Evolutionary conservation across 1,140 invertebrate species (phyloP).

Genomic region (Watersipora subatra): DNA sequence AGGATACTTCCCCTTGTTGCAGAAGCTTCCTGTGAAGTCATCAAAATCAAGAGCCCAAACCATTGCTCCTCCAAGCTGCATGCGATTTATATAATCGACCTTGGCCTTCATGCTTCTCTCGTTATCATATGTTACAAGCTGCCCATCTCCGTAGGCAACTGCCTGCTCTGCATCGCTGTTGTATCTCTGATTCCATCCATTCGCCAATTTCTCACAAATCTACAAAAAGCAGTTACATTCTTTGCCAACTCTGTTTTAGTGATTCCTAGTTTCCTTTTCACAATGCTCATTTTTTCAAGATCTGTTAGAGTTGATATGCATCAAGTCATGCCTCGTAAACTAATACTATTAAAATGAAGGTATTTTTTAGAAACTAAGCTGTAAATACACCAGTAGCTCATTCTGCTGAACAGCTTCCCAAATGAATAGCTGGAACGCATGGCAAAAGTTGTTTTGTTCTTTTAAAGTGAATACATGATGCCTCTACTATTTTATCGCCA

Average conservation of each 20-base stretch:
- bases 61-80: conserved; percentile 83
- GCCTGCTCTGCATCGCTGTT: background rate
- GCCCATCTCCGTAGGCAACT: background rate
- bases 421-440: too few species aligned
- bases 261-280: too few species aligned
- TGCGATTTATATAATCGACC: conserved; percentile 77
- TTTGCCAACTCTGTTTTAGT: background rate
- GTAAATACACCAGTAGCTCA: too few species aligned
- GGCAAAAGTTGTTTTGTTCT: too few species aligned
- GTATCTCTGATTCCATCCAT: background rate
- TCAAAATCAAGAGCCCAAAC: conserved; percentile 95
- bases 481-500: too few species aligned
- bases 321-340: too few species aligned
- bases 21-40: conserved; percentile 68
- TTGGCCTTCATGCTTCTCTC: conserved; percentile 5
- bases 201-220: background rate
- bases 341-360: too few species aligned
- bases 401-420: too few species aligned
- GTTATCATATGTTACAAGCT: background rate
- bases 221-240: background rate
- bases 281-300: too few species aligned
- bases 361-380: too few species aligned
- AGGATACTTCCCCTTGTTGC: conserved; percentile 79
- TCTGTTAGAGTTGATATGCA: too few species aligned
- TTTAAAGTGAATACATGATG: too few species aligned